These are phyloP conservation scores for Luehdorfia chinensis DNA, from an alignment of 1,140 invertebrate species.

Conservation along the genomic window DNA sequence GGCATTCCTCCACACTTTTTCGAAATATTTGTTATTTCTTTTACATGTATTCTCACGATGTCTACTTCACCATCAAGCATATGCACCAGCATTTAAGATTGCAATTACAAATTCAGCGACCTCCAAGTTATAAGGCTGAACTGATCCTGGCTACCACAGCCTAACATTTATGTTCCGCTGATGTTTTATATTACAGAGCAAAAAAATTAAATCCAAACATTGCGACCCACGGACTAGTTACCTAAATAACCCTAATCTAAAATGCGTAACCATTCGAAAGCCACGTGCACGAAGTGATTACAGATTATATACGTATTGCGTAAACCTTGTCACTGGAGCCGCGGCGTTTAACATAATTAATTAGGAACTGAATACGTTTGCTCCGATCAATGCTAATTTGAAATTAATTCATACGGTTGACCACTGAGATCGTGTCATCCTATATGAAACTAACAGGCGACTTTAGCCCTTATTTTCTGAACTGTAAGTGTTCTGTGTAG, in stretches of 20 bases:
- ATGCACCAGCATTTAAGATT: too few species aligned
- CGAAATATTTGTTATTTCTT: too few species aligned
- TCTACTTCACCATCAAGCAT: too few species aligned
- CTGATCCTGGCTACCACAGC: too few species aligned
- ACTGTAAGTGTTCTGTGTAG: too few species aligned
- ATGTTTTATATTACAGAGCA: too few species aligned
- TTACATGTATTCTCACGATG: too few species aligned
- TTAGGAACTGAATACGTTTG: constrained; percentile 4
- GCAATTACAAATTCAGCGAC: too few species aligned
- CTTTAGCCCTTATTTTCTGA: neutral
- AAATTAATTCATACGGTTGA: constrained; percentile 3
- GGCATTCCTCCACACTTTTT: too few species aligned
- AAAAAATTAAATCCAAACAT: too few species aligned
- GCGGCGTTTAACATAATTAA: constrained; percentile 10
- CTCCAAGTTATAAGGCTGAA: too few species aligned
- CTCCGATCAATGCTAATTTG: constrained; percentile 3
- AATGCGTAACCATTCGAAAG: neutral
- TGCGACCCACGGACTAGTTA: neutral
- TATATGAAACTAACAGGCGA: neutral
- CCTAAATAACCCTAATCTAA: neutral
- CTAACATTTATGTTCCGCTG: too few species aligned
- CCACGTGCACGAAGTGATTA: neutral
- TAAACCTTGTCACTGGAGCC: neutral
- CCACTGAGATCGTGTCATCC: neutral
- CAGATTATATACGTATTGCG: neutral